These are phyloP conservation scores for Prionailurus bengalensis DNA, from an alignment of 2,113 vertebrate species.

Conservation along the genomic window DNA sequence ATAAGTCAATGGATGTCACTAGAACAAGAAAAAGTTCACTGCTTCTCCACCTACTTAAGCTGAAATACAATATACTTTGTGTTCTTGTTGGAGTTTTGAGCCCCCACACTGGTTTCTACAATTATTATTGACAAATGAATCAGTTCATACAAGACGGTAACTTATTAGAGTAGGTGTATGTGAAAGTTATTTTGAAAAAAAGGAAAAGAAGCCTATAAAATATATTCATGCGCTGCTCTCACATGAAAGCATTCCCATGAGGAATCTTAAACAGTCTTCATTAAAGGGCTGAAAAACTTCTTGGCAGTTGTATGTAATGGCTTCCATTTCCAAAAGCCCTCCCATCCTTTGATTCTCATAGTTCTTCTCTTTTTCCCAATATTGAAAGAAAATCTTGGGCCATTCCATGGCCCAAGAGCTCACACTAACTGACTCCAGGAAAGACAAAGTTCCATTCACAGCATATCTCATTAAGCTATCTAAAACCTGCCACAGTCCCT, in stretches of 20 bases:
- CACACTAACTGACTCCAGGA: neutral
- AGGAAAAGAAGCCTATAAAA: slow-evolving; percentile 20
- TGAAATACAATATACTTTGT: neutral
- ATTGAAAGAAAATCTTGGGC: slow-evolving; percentile 1
- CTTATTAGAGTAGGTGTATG: slow-evolving; percentile 50
- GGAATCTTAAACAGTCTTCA: slow-evolving; percentile 10
- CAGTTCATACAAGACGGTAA: slow-evolving; percentile 6
- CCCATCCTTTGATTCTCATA: neutral
- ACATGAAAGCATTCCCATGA: slow-evolving; percentile 35
- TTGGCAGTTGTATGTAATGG: neutral
- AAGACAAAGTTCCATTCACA: neutral
- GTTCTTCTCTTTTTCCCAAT: neutral
- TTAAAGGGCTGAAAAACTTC: neutral
- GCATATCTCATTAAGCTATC: neutral
- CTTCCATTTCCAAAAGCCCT: neutral
- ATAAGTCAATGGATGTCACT: neutral
- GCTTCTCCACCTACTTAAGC: neutral
- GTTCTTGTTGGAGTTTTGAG: neutral
- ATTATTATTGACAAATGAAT: slow-evolving; percentile 41
- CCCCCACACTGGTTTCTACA: neutral
- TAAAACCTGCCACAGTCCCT: neutral
- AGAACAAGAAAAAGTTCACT: neutral
- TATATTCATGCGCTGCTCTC: neutral
- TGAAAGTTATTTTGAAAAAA: slow-evolving; percentile 62
- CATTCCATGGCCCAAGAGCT: neutral